These are phyloP conservation scores for Podargus strigoides DNA, from an alignment of 2,797 vertebrate species.

Conservation along the genomic window DNA sequence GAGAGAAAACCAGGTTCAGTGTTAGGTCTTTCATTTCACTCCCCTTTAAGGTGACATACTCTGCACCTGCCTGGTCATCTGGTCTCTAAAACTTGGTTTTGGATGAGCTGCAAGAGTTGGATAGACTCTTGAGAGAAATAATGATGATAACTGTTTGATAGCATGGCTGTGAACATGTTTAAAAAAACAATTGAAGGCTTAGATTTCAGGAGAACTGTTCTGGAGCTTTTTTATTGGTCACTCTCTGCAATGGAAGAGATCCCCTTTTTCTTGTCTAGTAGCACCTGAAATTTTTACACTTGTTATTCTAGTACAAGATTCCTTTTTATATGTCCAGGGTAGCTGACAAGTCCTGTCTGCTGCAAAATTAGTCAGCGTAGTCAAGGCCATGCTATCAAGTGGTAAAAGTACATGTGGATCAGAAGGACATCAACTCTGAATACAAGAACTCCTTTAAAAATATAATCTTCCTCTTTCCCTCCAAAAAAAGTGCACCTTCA, in stretches of 20 bases:
- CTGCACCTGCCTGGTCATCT: neutral
- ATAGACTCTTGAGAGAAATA: neutral
- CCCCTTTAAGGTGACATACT: neutral
- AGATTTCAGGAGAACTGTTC: neutral
- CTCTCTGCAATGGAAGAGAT: neutral
- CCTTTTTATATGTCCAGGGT: neutral
- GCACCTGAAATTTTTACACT: neutral
- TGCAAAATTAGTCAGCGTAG: neutral
- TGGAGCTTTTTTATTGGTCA: neutral
- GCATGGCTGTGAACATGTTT: neutral
- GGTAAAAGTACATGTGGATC: neutral
- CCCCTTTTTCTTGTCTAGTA: neutral
- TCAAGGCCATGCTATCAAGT: neutral
- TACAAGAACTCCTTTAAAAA: neutral
- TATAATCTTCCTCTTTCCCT: neutral
- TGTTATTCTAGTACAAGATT: neutral
- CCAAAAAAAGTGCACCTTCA: neutral
- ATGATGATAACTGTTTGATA: neutral
- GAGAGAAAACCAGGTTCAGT: neutral
- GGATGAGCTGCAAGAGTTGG: neutral
- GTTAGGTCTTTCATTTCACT: neutral
- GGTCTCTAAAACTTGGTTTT: neutral
- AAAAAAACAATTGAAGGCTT: neutral
- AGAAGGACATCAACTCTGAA: neutral
- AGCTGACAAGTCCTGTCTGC: neutral